Base-by-base conservation (phyloP, 2,888 invertebrate genomes). In the Stictocephala bisonia region DNA sequence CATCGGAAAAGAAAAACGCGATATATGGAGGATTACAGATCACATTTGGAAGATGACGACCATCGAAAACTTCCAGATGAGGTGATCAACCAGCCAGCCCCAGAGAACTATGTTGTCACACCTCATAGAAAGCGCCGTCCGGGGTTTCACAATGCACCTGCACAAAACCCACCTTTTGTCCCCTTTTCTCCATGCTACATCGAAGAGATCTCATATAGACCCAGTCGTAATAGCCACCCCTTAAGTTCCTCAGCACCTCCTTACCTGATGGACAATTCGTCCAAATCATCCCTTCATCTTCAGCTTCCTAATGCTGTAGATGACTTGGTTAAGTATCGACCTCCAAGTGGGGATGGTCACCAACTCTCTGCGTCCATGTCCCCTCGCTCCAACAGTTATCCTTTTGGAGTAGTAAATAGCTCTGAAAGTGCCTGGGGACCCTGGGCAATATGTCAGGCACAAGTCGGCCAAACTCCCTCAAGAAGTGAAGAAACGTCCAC, bases 161-260 rank as follows among this genome's bases (percentile, higher is more conserved):
- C 93, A 76, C 94, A 94, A 82, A 94, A 94, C 84, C 93, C 93
- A 75, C 93, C 94, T 41, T 94, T 94, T 82, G 93, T 94, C 77
- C 93, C 94, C 74, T 93, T 93, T 82, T 90, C 90, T 78, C 91
- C 91, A 71, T 91, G 91, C 78, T 90, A 92, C 81, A 86, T 92
- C 79, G 92, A 92, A 83, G 92, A 92, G 82, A 88, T 90, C 81
- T 78, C 78, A 71, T 78, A 68, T 67, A 75, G 75, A 22, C 75
- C 73, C 64, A 76, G 72, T 20, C 41, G 74, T 11, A 71, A 74
- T 22, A 74, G 70, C 40, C 91, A 91, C 83, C 89, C 90, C 0
- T 83, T 91, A 41, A 91, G 92, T 79, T 86, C 91, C 66, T 92
- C 93, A 44, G 92, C 93, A 56, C 92, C 93, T 60, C 91, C 93